Base-by-base conservation (phyloP, 92 coral and sea anemone species). In the Zoanthus sociatus region DNA sequence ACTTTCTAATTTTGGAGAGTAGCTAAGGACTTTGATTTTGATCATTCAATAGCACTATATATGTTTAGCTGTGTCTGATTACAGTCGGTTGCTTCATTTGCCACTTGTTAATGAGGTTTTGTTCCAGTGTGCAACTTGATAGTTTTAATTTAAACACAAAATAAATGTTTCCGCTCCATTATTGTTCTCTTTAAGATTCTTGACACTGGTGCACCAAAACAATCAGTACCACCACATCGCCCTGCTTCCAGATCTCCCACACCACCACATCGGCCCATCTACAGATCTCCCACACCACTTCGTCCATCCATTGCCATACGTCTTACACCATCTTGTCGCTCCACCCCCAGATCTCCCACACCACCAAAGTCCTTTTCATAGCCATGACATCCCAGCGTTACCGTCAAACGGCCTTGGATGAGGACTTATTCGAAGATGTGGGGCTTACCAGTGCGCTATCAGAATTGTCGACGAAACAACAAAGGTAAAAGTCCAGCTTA, bases 11-110 rank as follows among this genome's bases (percentile, higher is more conserved):
- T 61, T 61, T 61, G 42, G 69, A 61, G 69, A 61, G 21, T 18
- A 61, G 69, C 69, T 61, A 61, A 61, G 26, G 26, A 61, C 14
- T 61, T 61, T 61, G 69, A 37, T 37, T 61, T 16, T n/a, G 69
- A 61, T 26, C 69, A 10, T 61, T 61, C 69, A 8, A 61, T 61
- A 5, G 69, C 69, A 5, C 69, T 61, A 61, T 61, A 61, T 61
- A 61, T 61, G 42, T 37, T 37, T 37, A 37, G 69, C 69, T 61
- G 69, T 15, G 69, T 61, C n/a, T 6, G 69, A 8, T 13, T 61
- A 61, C 21, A 61, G 69, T 63, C 7, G 70, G 70, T 63, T 63
- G 70, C 15, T 63, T 64, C 70, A 64, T n/a, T 63, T 63, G 69
- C 69, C 26, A 16, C 69, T 63, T 64, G 70, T 64, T 64, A 10